phyloP scores from a whole-genome alignment of 2,113 vertebrate species.

The Cinclus mexicanus region DNA sequence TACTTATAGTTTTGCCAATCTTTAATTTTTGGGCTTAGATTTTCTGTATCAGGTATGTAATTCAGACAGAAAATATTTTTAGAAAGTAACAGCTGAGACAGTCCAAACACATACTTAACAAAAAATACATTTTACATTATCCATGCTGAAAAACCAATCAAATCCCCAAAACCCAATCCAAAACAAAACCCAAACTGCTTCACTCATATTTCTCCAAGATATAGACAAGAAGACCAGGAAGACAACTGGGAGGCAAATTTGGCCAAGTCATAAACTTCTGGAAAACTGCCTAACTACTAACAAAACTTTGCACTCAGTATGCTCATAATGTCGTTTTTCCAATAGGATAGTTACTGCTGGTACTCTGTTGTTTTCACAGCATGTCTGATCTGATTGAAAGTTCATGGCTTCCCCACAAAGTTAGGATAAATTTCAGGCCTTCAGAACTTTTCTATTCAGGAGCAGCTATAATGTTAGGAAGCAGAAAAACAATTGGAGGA shows the following conservation, averaged over 20 bases:
- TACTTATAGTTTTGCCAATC: slow-evolving; percentile 10
- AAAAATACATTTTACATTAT: not conserved
- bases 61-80: slow-evolving; percentile 45
- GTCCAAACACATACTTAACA: not conserved
- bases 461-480: not conserved
- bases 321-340: not conserved
- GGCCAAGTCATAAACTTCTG: not conserved
- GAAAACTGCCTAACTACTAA: not conserved
- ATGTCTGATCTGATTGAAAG: not conserved
- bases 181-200: not conserved
- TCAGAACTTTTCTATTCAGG: not conserved
- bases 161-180: not conserved
- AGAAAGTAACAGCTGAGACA: not conserved
- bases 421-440: not conserved
- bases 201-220: not conserved
- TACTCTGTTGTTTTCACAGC: not conserved
- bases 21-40: slow-evolving; percentile 19
- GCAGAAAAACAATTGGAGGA: not conserved
- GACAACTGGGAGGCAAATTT: not conserved
- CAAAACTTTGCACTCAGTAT: not conserved
- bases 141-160: not conserved
- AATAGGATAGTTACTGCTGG: not conserved
- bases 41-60: slow-evolving; percentile 5
- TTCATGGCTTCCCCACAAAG: not conserved
- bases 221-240: not conserved